Percentiles rank a stretch among this genome's conserved stretches.
Conservation (phyloP, 2,113 vertebrate genomes). For the Cebus imitator region DNA sequence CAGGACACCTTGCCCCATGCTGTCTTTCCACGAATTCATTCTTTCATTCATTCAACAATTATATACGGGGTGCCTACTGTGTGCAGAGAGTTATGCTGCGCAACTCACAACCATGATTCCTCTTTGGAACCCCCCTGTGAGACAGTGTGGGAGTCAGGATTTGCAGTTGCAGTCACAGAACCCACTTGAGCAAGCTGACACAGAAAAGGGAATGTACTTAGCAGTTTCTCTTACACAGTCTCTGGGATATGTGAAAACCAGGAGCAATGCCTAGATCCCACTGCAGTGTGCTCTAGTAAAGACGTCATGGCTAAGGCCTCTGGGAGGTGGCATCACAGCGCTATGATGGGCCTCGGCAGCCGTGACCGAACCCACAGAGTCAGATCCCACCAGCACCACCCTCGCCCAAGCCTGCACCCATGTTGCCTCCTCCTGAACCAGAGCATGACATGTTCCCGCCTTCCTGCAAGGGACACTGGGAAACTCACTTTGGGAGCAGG, state of each 20-base stretch:
- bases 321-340: accelerated
- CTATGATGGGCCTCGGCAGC: accelerated
- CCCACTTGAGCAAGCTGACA: too few relatives aligned
- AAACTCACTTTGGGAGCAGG: too few relatives aligned
- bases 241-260: too few relatives aligned
- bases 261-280: not conserved
- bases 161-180: too few relatives aligned
- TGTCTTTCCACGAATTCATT: not conserved
- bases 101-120: not conserved
- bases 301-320: not conserved
- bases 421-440: not conserved
- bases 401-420: not conserved
- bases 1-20: not conserved
- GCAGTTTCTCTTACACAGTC: not conserved
- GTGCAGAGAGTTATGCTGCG: not conserved
- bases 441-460: accelerated
- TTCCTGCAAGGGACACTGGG: not conserved
- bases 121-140: too few relatives aligned
- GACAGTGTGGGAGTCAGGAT: accelerated
- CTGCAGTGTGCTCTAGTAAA: not conserved
- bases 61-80: not conserved
- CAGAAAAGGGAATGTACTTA: not conserved
- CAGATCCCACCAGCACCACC: accelerated
- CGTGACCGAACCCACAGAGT: too few relatives aligned
- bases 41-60: not conserved